Evolutionary conservation across 2,113 vertebrate genomes (phyloP).

Genomic region (Dasyprocta punctata): DNA sequence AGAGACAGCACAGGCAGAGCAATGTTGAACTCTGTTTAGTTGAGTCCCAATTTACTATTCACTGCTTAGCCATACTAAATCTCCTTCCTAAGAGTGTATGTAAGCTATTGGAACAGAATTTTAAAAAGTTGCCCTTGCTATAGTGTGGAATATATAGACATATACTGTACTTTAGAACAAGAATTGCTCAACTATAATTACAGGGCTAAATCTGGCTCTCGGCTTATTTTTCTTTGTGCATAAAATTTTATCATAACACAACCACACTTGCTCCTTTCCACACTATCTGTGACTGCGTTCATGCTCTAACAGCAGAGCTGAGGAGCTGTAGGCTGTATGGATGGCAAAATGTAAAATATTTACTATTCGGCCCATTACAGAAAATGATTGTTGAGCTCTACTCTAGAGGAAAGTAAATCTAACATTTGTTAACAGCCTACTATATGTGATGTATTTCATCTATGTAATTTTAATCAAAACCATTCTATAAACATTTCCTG

Average conservation of each 20-base stretch:
- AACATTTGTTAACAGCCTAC: neutral
- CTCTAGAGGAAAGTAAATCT: neutral
- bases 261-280: neutral
- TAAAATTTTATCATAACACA: constrained; percentile 28
- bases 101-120: neutral
- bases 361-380: neutral
- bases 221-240: neutral
- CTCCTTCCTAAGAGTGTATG: neutral
- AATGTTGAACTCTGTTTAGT: neutral
- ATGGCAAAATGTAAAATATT: neutral
- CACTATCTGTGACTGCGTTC: neutral
- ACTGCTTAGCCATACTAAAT: neutral
- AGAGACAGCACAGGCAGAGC: accelerated
- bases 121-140: neutral
- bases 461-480: constrained; percentile 57
- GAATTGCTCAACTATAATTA: neutral
- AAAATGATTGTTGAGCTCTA: neutral
- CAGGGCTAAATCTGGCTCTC: neutral
- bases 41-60: neutral
- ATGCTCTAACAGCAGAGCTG: neutral
- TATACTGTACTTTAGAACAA: neutral
- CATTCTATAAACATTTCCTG: neutral
- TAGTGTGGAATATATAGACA: neutral
- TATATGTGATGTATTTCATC: neutral
- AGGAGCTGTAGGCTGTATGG: neutral